phyloP scores from a whole-genome alignment of 2,797 vertebrate species.

The Pangasius macronema region DNA sequence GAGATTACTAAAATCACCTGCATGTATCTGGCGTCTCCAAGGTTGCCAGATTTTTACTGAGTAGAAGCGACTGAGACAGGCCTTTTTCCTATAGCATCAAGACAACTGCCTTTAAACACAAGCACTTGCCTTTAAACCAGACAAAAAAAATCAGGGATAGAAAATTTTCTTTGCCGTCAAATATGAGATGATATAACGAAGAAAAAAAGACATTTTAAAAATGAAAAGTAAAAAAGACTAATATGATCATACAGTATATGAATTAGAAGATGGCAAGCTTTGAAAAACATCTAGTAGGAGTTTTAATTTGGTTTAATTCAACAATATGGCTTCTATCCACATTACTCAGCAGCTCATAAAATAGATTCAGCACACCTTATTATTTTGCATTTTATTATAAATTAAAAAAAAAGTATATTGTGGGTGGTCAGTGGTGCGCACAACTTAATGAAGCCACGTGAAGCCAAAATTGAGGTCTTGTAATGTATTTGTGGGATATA shows the following conservation, averaged over 20 bases:
- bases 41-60: neutral
- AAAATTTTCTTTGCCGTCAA: neutral
- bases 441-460: neutral
- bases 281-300: neutral
- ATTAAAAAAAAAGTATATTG: neutral
- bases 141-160: neutral
- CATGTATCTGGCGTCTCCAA: neutral
- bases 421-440: neutral
- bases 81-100: neutral
- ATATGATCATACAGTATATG: neutral
- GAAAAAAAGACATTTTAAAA: neutral
- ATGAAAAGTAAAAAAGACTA: neutral
- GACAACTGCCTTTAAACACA: constrained; percentile 16
- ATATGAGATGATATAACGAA: neutral
- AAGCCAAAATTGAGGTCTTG: neutral
- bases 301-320: neutral
- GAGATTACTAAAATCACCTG: neutral
- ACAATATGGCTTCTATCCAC: neutral
- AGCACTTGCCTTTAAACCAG: neutral
- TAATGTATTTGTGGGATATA: neutral
- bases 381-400: neutral
- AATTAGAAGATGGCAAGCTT: neutral
- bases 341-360: neutral
- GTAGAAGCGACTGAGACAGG: neutral
- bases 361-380: neutral